Evolutionary conservation across 2,888 invertebrate species (phyloP).

Genomic region (Galeruca laticollis): DNA sequence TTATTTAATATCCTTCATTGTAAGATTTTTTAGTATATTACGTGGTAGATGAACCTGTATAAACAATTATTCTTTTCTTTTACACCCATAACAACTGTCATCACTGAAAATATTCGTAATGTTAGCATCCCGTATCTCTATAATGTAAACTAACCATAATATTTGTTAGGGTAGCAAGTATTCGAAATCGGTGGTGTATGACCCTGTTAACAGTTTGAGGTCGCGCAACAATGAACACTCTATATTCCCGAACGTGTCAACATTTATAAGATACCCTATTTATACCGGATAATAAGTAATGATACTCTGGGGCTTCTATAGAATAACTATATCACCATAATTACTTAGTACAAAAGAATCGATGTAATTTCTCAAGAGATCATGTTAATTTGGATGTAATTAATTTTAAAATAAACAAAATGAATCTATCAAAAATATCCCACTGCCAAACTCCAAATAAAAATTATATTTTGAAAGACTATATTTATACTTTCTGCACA

Average conservation of each 20-base stretch:
- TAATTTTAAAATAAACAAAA: too few species aligned
- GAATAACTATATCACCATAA: slow-evolving; percentile 10
- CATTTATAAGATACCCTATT: slow-evolving; percentile 50
- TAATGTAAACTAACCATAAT: slow-evolving; percentile 21
- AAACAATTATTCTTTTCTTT: not conserved
- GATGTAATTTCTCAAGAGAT: not conserved
- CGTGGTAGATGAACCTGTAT: too few species aligned
- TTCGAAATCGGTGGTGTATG: slow-evolving; percentile 49
- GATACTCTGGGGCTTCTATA: slow-evolving; percentile 46
- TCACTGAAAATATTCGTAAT: not conserved
- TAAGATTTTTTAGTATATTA: too few species aligned
- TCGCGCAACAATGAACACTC: slow-evolving; percentile 52
- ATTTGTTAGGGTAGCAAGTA: slow-evolving; percentile 31
- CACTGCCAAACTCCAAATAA: too few species aligned
- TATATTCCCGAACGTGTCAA: slow-evolving; percentile 51
- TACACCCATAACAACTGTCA: slow-evolving; percentile 3
- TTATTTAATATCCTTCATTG: too few species aligned
- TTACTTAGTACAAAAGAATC: not conserved
- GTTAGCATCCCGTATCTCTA: slow-evolving; percentile 1
- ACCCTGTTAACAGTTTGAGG: slow-evolving; percentile 52
- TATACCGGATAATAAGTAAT: slow-evolving; percentile 53
- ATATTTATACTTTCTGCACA: too few species aligned
- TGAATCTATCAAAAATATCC: too few species aligned
- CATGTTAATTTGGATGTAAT: not conserved
- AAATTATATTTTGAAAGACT: too few species aligned